These are phyloP conservation scores for Aeoliscus strigatus DNA, from an alignment of 2,797 vertebrate genomes.

Conservation along the genomic window DNA sequence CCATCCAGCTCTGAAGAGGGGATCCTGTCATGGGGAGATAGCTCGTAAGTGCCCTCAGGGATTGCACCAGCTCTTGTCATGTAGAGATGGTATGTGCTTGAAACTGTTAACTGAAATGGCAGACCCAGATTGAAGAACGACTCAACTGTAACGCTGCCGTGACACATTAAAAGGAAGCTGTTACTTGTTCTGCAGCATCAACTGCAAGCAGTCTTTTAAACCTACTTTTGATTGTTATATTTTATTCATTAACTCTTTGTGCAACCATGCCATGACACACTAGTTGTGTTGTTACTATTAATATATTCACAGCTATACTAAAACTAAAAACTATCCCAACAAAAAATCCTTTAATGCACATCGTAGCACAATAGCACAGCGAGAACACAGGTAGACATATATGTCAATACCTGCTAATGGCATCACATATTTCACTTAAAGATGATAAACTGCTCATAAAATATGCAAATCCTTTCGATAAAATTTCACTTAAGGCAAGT, in stretches of 20 bases:
- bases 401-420: no score
- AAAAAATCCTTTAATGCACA: no score
- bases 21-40: slow-evolving; percentile 66
- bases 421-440: no score
- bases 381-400: no score
- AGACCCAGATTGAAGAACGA: slow-evolving; percentile 56
- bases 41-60: slow-evolving; percentile 60
- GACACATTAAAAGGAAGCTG: slow-evolving; percentile 48
- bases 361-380: no score
- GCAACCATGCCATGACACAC: background rate
- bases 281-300: no score
- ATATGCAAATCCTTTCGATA: background rate
- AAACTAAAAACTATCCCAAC: no score
- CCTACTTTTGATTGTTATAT: slow-evolving; percentile 6
- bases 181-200: slow-evolving; percentile 37
- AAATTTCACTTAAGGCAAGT: background rate
- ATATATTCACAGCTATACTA: no score
- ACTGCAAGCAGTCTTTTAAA: slow-evolving; percentile 25
- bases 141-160: slow-evolving; percentile 27
- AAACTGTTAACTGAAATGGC: slow-evolving; percentile 66
- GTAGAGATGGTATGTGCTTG: slow-evolving; percentile 68
- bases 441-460: background rate
- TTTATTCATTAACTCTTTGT: slow-evolving; percentile 1
- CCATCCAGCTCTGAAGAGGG: slow-evolving; percentile 44
- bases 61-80: slow-evolving; percentile 70